Evolutionary conservation across 1,140 invertebrate genomes (phyloP).

Genomic region (Cylas formicarius): DNA sequence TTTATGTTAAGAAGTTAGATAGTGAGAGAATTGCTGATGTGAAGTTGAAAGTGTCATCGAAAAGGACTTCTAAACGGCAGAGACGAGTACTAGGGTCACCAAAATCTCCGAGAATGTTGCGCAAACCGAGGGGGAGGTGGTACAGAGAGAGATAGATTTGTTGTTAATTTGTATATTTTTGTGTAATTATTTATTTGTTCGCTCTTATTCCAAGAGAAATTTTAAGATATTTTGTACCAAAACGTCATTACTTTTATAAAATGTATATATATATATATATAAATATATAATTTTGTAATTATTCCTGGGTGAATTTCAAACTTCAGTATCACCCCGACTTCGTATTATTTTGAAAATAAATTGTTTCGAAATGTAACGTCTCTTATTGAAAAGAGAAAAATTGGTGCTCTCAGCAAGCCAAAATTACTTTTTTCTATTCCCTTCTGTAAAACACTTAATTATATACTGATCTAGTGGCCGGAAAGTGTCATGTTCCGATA

Average conservation of each 20-base stretch:
- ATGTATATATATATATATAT: too few species aligned
- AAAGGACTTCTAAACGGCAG: constrained; percentile 22
- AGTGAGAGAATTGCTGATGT: constrained; percentile 15
- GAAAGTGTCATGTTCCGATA: too few species aligned
- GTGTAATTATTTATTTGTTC: constrained; percentile 25
- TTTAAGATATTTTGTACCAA: constrained; percentile 32
- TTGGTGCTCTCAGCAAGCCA: too few species aligned
- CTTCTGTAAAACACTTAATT: too few species aligned
- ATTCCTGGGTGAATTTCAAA: too few species aligned
- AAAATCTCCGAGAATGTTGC: constrained; percentile 36
- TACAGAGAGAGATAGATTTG: constrained; percentile 38
- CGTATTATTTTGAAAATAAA: too few species aligned
- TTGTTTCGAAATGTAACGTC: too few species aligned
- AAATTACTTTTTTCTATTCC: too few species aligned
- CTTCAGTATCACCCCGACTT: too few species aligned
- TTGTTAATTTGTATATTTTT: constrained; percentile 7
- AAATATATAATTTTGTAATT: too few species aligned
- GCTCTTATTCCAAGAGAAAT: constrained; percentile 20
- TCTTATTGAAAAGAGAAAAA: too few species aligned
- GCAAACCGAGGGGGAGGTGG: constrained; percentile 36
- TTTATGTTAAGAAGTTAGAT: constrained; percentile 37
- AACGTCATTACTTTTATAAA: constrained; percentile 16
- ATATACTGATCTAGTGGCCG: too few species aligned
- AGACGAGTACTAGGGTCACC: constrained; percentile 32
- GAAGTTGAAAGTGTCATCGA: constrained; percentile 18